phyloP scores from a whole-genome alignment of 2,113 vertebrate genomes.

The Egretta garzetta region DNA sequence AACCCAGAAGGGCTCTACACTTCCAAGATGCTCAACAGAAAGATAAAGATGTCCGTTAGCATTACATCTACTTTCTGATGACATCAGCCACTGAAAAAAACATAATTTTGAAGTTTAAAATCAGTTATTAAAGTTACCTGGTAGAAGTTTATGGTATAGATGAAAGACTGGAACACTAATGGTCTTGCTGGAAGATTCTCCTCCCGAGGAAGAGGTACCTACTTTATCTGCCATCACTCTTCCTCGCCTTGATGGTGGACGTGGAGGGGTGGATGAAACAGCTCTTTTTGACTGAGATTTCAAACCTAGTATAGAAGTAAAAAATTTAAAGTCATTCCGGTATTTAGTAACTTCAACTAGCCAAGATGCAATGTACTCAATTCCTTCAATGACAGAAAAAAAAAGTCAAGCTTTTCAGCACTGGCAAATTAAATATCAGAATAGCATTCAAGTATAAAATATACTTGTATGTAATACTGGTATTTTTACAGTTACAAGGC shows the following conservation, averaged over 20 bases:
- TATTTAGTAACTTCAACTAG: background rate
- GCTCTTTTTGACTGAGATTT: conserved; percentile 98
- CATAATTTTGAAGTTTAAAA: background rate
- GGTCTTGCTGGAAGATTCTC: conserved; percentile 91
- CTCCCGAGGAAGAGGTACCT: conserved; percentile 82
- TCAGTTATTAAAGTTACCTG: conserved; percentile 65
- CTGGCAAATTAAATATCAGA: background rate
- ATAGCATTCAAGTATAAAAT: background rate
- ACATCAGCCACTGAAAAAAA: background rate
- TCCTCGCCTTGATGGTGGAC: conserved; percentile 95
- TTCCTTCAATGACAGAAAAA: background rate
- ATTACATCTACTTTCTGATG: background rate
- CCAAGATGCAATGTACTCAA: background rate
- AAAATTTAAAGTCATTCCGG: background rate
- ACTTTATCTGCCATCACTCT: conserved; percentile 92
- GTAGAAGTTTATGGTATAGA: conserved; percentile 93
- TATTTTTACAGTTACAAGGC: background rate
- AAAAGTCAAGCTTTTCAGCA: background rate
- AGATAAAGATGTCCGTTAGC: background rate
- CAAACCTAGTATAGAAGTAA: conserved; percentile 79
- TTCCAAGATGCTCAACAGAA: background rate
- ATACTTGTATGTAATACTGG: background rate
- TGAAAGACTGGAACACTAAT: conserved; percentile 98
- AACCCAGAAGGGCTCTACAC: background rate
- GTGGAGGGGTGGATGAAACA: conserved; percentile 89